Evolutionary conservation across 2,888 invertebrate genomes (phyloP).

Genomic region (Dinocampus coccinellae): DNA sequence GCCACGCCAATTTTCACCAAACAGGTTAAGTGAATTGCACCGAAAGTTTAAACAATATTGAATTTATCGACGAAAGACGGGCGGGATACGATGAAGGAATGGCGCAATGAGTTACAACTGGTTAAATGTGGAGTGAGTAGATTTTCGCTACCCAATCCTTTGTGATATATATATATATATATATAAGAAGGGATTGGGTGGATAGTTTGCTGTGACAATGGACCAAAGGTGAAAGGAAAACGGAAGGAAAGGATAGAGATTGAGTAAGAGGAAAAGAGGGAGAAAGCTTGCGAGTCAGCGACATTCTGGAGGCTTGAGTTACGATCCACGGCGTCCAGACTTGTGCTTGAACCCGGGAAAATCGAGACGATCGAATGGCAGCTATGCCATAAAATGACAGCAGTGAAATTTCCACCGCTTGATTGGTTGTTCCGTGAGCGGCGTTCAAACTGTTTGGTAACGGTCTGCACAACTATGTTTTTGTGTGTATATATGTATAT

Average conservation of each 20-base stretch:
- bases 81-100: slow-evolving; percentile 45
- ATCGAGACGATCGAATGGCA: slow-evolving; percentile 60
- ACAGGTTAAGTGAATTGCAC: slow-evolving; percentile 55
- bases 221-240: not conserved
- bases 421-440: slow-evolving; percentile 37
- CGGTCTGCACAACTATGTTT: not conserved
- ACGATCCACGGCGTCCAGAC: slow-evolving; percentile 49
- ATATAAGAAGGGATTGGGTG: not conserved
- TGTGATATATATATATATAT: slow-evolving; percentile 2
- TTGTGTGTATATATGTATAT: not conserved
- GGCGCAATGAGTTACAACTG: slow-evolving; percentile 51
- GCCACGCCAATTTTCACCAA: slow-evolving; percentile 5
- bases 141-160: not conserved
- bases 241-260: slow-evolving; percentile 1
- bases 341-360: slow-evolving; percentile 44
- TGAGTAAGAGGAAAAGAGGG: too few species aligned
- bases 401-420: slow-evolving; percentile 40
- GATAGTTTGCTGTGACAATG: slow-evolving; percentile 1
- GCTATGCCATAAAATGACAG: slow-evolving; percentile 56
- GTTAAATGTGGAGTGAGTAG: slow-evolving; percentile 24
- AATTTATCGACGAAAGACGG: slow-evolving; percentile 63
- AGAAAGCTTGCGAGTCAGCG: slow-evolving; percentile 46
- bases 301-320: slow-evolving; percentile 49
- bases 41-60: slow-evolving; percentile 69
- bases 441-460: not conserved